These are phyloP conservation scores for Phocoena phocoena DNA, from an alignment of 2,113 vertebrate species.

Conservation along the genomic window DNA sequence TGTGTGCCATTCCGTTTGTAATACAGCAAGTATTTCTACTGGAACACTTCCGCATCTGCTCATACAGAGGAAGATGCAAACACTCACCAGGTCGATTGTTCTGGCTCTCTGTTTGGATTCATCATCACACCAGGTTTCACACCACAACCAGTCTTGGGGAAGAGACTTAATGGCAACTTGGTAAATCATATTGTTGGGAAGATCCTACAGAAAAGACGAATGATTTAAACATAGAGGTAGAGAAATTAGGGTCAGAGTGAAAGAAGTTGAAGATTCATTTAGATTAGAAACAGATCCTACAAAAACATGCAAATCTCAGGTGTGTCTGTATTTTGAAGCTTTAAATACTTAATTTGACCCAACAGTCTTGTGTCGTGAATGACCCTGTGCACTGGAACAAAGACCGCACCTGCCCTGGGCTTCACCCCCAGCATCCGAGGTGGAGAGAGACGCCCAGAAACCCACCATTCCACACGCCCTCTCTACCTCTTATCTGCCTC, in stretches of 20 bases:
- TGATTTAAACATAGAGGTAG: background rate
- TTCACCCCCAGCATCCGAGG: too few relatives aligned
- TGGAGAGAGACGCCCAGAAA: background rate
- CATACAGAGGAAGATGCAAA: too few relatives aligned
- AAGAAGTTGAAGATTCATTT: background rate
- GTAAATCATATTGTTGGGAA: constrained; percentile 99
- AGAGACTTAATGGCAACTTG: constrained; percentile 97
- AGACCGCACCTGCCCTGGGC: background rate
- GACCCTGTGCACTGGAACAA: background rate
- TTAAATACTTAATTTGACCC: background rate
- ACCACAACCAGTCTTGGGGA: constrained; percentile 99
- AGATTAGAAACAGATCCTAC: background rate
- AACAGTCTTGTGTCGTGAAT: background rate
- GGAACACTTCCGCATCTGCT: background rate
- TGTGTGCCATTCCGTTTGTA: background rate
- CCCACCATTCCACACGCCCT: too few relatives aligned
- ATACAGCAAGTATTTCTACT: background rate
- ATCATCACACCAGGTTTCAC: constrained; percentile 98
- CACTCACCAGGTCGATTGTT: constrained; percentile 95
- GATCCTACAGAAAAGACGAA: constrained; percentile 87
- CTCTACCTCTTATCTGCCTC: background rate
- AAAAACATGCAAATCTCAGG: background rate
- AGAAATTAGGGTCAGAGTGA: background rate
- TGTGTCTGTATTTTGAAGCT: background rate
- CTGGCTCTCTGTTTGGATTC: constrained; percentile 93